A percentile compares a stretch with the other conserved stretches of the same genome.
phyloP scores from a whole-genome alignment of 2,113 vertebrate species.

The Dendrocopos noguchii region DNA sequence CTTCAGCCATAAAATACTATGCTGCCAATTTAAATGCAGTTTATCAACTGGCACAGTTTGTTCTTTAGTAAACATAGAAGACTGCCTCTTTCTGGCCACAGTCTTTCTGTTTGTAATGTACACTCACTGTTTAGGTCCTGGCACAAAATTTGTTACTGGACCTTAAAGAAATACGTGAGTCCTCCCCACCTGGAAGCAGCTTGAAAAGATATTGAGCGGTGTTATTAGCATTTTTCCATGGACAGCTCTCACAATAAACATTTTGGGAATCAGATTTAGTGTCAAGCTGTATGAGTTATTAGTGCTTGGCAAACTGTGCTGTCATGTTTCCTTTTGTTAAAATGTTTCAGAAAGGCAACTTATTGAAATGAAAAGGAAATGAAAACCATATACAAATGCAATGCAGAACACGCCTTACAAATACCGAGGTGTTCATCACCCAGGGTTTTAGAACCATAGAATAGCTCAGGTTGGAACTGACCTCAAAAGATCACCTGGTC shows the following conservation, averaged over 20 bases:
- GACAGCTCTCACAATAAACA: slow-evolving; percentile 19
- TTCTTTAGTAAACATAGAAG: neutral
- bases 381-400: slow-evolving; percentile 2
- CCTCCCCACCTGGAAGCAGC: slow-evolving; percentile 9
- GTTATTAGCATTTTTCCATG: slow-evolving; percentile 40
- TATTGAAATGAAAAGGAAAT: slow-evolving; percentile 24
- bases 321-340: slow-evolving; percentile 1
- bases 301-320: slow-evolving; percentile 15
- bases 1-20: neutral
- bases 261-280: slow-evolving; percentile 41
- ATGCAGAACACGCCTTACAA: neutral
- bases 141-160: neutral
- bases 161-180: slow-evolving; percentile 21
- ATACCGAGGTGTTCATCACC: neutral
- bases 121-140: neutral
- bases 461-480: neutral
- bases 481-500: neutral
- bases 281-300: slow-evolving; percentile 9
- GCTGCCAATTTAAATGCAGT: neutral
- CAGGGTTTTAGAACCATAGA: neutral
- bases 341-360: neutral
- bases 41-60: slow-evolving; percentile 27
- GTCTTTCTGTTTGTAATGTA: slow-evolving; percentile 17
- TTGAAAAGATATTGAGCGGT: slow-evolving; percentile 27
- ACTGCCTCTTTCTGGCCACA: slow-evolving; percentile 10